Percentiles rank a stretch among this genome's conserved stretches.
Conservation (phyloP, 2,888 invertebrate species). For the Tenthredo livida region DNA sequence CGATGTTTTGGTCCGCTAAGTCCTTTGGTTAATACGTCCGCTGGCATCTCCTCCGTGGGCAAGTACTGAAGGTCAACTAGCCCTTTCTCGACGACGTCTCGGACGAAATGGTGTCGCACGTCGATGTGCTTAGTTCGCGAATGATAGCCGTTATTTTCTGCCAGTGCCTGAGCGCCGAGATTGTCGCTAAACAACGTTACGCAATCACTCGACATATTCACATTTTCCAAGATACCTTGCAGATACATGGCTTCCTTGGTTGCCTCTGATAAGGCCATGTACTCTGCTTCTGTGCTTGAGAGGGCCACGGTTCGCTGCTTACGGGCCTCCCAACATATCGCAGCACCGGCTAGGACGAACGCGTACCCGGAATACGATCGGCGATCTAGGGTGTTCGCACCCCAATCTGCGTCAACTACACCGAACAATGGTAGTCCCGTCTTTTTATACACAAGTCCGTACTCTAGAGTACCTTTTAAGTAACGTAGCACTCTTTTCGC, state of each 20-base stretch:
- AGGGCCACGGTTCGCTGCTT: conserved; percentile 49
- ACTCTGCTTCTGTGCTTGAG: conserved; percentile 23
- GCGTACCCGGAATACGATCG: conserved; percentile 55
- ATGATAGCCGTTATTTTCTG: background rate
- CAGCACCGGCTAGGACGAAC: conserved; percentile 21
- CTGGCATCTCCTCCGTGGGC: conserved; percentile 41
- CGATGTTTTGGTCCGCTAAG: conserved; percentile 4
- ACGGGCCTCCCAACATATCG: conserved; percentile 17
- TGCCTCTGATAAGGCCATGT: conserved; percentile 24
- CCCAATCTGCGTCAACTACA: conserved; percentile 55
- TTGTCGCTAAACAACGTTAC: conserved; percentile 31
- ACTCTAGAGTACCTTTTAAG: conserved; percentile 55
- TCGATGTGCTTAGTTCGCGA: conserved; percentile 54
- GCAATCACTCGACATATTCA: background rate
- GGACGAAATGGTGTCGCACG: conserved; percentile 48
- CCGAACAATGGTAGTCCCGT: conserved; percentile 2
- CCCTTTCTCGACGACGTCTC: conserved; percentile 28
- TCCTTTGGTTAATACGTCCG: conserved; percentile 51
- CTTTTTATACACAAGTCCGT: conserved; percentile 53
- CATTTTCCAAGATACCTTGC: background rate
- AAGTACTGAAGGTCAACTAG: conserved; percentile 30
- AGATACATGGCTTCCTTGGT: conserved; percentile 34
- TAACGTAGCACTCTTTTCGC: conserved; percentile 58
- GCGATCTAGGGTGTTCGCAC: conserved; percentile 33
- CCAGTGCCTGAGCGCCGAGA: conserved; percentile 19